A percentile compares a stretch with the other conserved stretches of the same genome.
Conservation (phyloP, 2,113 vertebrate species). For the Prunella himalayana region DNA sequence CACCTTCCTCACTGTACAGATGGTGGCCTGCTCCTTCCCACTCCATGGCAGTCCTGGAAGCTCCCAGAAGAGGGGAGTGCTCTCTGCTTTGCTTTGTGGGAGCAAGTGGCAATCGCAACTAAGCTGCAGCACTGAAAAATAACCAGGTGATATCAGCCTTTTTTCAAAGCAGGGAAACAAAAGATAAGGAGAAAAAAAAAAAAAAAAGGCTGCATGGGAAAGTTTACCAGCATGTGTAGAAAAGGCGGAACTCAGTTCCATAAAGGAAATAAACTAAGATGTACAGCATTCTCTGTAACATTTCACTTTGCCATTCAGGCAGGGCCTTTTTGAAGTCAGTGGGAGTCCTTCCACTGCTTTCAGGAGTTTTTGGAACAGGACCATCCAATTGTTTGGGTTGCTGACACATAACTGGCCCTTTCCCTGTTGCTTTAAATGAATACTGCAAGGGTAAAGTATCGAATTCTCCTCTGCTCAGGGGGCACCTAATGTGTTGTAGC, state of each 20-base stretch:
- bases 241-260: neutral
- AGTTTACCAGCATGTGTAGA: neutral
- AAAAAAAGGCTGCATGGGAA: neutral
- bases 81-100: neutral
- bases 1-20: neutral
- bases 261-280: neutral
- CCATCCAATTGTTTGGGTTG: neutral
- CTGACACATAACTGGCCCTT: neutral
- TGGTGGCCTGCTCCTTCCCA: neutral
- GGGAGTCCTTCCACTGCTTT: neutral
- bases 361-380: neutral
- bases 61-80: neutral
- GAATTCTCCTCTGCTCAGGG: neutral
- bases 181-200: neutral
- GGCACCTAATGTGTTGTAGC: neutral
- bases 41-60: neutral
- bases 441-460: neutral
- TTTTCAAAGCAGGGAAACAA: neutral
- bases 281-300: neutral
- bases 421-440: neutral
- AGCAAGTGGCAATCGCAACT: neutral
- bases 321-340: neutral
- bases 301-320: neutral
- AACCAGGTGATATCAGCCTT: neutral
- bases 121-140: neutral